Conservation (phyloP, 2,888 invertebrate species). For the Noctua comes region DNA sequence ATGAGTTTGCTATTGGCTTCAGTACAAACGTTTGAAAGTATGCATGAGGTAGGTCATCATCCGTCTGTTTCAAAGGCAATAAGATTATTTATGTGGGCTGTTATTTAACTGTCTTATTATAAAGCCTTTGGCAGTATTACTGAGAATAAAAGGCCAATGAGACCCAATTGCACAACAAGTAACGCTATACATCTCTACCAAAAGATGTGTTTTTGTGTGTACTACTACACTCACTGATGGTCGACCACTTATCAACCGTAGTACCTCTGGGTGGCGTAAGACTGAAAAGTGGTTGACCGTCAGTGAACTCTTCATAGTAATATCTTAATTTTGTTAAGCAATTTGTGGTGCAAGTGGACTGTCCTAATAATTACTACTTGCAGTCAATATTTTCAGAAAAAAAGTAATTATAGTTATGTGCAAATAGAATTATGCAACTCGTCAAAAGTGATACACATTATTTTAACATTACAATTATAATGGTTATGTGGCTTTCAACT, state of each 20-base stretch:
- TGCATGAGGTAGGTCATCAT: conserved; percentile 98
- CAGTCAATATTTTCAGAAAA: background rate
- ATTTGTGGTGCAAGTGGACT: background rate
- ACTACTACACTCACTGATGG: background rate
- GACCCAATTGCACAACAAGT: background rate
- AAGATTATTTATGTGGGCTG: conserved; percentile 60
- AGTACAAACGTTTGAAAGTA: conserved; percentile 98
- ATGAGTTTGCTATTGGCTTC: conserved; percentile 96
- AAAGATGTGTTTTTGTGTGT: background rate
- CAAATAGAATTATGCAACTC: background rate
- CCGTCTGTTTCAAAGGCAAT: conserved; percentile 94
- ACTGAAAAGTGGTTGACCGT: background rate
- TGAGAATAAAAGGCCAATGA: background rate
- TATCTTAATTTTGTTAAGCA: background rate
- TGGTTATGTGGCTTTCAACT: background rate
- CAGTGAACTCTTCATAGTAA: background rate
- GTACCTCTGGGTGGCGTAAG: background rate
- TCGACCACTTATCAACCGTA: background rate
- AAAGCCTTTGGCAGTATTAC: background rate
- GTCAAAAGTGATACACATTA: conserved; percentile 1
- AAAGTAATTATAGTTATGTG: background rate
- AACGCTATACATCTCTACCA: too few species aligned
- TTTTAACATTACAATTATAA: background rate
- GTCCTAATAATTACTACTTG: background rate
- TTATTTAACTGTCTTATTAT: background rate